phyloP scores from a whole-genome alignment of 2,113 vertebrate genomes.

The Leucosticte australis region DNA sequence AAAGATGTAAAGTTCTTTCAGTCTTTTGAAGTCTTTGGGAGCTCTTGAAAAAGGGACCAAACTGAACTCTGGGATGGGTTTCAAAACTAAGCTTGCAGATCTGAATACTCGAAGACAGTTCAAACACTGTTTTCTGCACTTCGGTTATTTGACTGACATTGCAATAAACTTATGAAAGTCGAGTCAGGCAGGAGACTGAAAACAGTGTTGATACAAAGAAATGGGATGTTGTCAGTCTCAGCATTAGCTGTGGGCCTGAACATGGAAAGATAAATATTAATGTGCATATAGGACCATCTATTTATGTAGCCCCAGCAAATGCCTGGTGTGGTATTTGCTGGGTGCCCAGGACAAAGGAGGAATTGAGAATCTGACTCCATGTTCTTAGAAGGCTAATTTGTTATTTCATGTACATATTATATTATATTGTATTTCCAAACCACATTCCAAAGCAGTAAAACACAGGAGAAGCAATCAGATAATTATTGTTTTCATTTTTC shows the following conservation, averaged over 20 bases:
- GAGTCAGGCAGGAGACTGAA: neutral
- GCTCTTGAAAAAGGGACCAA: neutral
- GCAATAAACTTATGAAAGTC: neutral
- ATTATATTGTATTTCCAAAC: no score
- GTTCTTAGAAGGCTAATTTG: no score
- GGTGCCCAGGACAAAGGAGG: no score
- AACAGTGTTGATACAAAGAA: neutral
- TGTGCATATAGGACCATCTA: neutral
- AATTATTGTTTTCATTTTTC: no score
- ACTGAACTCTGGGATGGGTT: neutral
- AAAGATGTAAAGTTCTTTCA: neutral
- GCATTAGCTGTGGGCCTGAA: neutral
- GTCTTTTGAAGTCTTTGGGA: neutral
- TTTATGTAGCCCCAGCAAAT: neutral
- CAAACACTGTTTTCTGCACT: neutral
- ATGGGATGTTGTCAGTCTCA: neutral
- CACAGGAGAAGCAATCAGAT: no score
- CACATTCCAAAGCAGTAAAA: no score
- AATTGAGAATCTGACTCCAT: no score
- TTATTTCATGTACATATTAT: no score
- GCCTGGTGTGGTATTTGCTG: neutral
- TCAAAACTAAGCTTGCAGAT: neutral
- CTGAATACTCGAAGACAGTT: neutral
- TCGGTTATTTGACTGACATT: neutral
- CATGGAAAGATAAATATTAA: neutral